Evolutionary conservation across 2,113 vertebrate genomes (phyloP), one percentile per base, ranked within the genome.

Genomic region (Poeciliopsis occidentalis): DNA sequence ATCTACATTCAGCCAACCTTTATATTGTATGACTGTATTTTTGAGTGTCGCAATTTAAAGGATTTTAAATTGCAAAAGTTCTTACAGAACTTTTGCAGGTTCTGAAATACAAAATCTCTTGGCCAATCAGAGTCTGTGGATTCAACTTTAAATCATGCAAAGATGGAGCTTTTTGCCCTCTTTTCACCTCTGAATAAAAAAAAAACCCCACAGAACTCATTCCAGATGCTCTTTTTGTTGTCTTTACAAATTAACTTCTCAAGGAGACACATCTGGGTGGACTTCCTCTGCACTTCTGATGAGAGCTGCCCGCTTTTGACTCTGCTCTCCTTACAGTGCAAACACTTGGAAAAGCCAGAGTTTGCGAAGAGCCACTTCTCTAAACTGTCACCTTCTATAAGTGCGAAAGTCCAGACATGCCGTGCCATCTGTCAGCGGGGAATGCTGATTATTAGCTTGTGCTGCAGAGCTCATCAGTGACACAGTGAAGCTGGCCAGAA

Each of bases 391-490:
- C 73, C 83, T 83, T 69, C 76, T 85, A 82, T 81, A 87, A 83
- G 89, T 83, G 86, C 86, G 84, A 88, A 87, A 69, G 85, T 80
- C 81, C 81, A 85, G 82, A 80, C 84, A 86, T 85, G 79, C 34
- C 12, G 41, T 76, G 80, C 87, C 86, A 86, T 92, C 90, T 90
- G 86, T 81, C 82, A 41, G 71, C 61, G 86, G 79, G 64, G 60
- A 80, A 60, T 68, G 1, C 41, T 83, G 88, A 71, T 87, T 79
- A 77, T 84, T 67, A 75, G 75, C 60, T 78, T n/a, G 54, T 51
- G 27, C 44, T 67, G 8, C 41, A 39, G 67, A 73, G 84, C 47
- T 79, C 70, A 60, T 67, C 8, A 4, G 64, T 24, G 51, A 63
- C 17, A 27, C n/a, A 12, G 64, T 65, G 37, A 31, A 73, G 41